Percentiles rank a stretch among this genome's conserved stretches.
Conservation (phyloP, 2,113 vertebrate species). For the Natator depressus region DNA sequence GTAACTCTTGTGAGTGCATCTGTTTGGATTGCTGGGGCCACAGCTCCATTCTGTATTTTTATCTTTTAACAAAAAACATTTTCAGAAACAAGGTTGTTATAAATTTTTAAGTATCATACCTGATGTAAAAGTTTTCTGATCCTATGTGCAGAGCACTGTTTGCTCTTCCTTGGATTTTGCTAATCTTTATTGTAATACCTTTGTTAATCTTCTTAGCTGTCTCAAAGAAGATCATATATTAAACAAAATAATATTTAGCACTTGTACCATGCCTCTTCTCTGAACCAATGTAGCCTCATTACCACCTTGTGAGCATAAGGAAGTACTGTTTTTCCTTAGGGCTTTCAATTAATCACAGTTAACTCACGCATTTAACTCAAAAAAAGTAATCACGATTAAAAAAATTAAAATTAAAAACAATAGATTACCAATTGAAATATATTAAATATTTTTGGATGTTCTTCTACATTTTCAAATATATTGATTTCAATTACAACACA, state of each 20-base stretch:
- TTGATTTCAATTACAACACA: too few species aligned
- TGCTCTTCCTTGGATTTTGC: background rate
- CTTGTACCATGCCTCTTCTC: background rate
- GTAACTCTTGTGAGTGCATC: background rate
- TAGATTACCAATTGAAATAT: too few species aligned
- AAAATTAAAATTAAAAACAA: too few species aligned
- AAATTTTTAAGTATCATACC: background rate
- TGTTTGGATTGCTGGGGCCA: background rate
- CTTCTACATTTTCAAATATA: too few species aligned
- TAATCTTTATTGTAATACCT: background rate
- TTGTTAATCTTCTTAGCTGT: background rate
- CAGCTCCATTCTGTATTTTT: background rate
- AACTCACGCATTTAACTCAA: too few species aligned
- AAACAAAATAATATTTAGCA: background rate
- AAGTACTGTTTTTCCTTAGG: background rate
- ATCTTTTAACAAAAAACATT: background rate
- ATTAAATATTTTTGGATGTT: too few species aligned
- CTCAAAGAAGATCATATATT: background rate
- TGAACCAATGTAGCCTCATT: background rate
- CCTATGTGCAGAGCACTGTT: background rate
- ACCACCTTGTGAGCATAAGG: background rate
- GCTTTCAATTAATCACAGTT: too few species aligned
- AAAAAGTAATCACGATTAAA: too few species aligned
- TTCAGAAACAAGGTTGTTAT: background rate
- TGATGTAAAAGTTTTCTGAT: background rate